These are phyloP conservation scores for Thyatira batis DNA, from an alignment of 2,888 invertebrate species.

Conservation along the genomic window DNA sequence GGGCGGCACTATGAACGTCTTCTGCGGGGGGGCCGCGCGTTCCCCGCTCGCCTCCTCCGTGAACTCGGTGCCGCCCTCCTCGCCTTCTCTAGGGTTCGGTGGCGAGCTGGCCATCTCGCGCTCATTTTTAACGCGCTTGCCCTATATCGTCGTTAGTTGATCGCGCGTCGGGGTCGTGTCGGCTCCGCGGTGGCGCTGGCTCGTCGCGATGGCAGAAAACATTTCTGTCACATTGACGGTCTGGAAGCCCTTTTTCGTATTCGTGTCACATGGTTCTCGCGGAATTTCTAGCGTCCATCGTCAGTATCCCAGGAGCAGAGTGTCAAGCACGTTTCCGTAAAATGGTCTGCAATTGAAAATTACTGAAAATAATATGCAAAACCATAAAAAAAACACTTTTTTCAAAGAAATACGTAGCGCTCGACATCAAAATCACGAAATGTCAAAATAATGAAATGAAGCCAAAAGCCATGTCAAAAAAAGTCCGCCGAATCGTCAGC, in stretches of 20 bases:
- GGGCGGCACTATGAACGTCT: conserved; percentile 76
- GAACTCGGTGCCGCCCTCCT: conserved; percentile 74
- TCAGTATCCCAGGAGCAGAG: conserved; percentile 37
- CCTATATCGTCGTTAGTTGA: conserved; percentile 72
- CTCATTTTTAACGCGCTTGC: conserved; percentile 78
- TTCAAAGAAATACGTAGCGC: conserved; percentile 79
- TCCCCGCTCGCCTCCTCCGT: conserved; percentile 72
- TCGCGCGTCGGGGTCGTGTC: conserved; percentile 64
- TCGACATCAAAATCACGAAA: conserved; percentile 81
- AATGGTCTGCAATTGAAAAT: conserved; percentile 51
- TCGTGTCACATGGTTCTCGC: conserved; percentile 81
- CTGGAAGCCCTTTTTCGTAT: conserved; percentile 81
- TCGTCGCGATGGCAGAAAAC: conserved; percentile 80
- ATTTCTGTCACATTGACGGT: conserved; percentile 83
- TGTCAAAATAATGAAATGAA: conserved; percentile 83
- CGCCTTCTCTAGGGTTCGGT: conserved; percentile 79
- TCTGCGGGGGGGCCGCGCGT: conserved; percentile 77
- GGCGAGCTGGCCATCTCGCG: conserved; percentile 82
- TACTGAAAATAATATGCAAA: conserved; percentile 53
- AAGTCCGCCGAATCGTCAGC: conserved; percentile 76
- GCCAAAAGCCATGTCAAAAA: conserved; percentile 80
- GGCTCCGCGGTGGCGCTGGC: conserved; percentile 68
- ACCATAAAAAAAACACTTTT: conserved; percentile 63
- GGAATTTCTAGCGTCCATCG: conserved; percentile 62
- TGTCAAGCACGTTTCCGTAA: conserved; percentile 36